Evolutionary conservation across 2,113 vertebrate species (phyloP), one percentile per base, ranked within the genome.

Genomic region (Oryzias woworae): DNA sequence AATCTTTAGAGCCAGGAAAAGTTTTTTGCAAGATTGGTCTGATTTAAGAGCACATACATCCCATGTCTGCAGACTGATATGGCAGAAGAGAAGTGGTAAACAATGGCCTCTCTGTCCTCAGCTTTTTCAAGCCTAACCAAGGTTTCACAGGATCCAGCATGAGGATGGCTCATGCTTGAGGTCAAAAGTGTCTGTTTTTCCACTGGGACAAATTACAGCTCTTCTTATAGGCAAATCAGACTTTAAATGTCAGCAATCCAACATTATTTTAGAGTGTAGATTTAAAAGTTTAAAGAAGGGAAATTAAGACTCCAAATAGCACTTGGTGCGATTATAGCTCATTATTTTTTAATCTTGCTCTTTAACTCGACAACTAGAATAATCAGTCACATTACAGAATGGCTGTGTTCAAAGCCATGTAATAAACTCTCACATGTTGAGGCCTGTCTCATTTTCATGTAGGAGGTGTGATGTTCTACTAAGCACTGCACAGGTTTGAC

Each of bases 81-180:
- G 53, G 69, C 49, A 24, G 73, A 72, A 17, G 48, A 73, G 53
- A 69, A 69, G 52, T 41, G 50, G 71, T 78, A 85, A 85, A 86
- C 81, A 88, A 89, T 87, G 84, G 69, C 71, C 73, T 73, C 73
- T 86, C 75, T 87, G 89, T 88, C 86, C 69, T 67, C 66, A 66
- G 66, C 61, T 71, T 81, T 83, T 82, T 59, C 69, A 73, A 81
- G 73, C 56, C 71, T 57, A 62, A 71, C 67, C 64, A 71, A 85
- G 77, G 72, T 85, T 78, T 84, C 84, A 84, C 81, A 85, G 74
- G 79, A 83, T 73, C 63, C 69, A 79, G 71, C 80, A 85, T 87
- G 80, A 81, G 80, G 73, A 77, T 55, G 67, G 71, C 68, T 85
- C 78, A 82, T 81, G 72, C 71, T 83, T 50, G 53, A 75, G 86